Percentiles rank a stretch among this genome's conserved stretches.
Conservation (phyloP, 2,888 invertebrate genomes). For the Cosmia pyralina region DNA sequence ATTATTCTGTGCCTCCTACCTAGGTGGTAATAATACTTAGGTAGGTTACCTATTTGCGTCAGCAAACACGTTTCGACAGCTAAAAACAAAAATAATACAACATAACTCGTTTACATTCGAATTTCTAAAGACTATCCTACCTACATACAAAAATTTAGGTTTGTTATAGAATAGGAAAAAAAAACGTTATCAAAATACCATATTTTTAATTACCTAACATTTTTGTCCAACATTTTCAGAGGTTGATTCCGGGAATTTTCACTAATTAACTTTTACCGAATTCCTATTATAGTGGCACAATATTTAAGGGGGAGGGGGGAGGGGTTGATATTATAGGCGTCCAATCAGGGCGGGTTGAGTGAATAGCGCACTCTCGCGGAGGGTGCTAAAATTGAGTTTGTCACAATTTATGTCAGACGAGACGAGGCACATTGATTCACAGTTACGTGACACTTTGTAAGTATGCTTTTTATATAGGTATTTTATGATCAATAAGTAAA, state of each 20-base stretch:
- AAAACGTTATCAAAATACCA: slow-evolving; percentile 29
- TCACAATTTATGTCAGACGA: slow-evolving; percentile 74
- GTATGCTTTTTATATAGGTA: slow-evolving; percentile 23
- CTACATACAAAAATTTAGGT: slow-evolving; percentile 14
- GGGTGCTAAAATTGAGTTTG: slow-evolving; percentile 77
- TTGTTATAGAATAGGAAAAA: slow-evolving; percentile 13
- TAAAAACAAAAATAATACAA: no score
- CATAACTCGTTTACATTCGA: background rate
- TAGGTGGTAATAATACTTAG: background rate
- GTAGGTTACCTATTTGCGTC: background rate
- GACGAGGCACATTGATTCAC: slow-evolving; percentile 71
- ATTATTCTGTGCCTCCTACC: no score
- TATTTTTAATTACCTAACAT: slow-evolving; percentile 55
- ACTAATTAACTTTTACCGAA: slow-evolving; percentile 56
- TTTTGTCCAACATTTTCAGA: slow-evolving; percentile 42
- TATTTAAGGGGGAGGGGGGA: slow-evolving; percentile 24
- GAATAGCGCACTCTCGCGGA: slow-evolving; percentile 42
- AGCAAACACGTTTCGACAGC: background rate
- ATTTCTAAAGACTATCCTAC: background rate
- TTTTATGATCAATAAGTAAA: background rate
- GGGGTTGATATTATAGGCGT: slow-evolving; percentile 40
- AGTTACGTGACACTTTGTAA: slow-evolving; percentile 28
- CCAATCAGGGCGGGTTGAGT: slow-evolving; percentile 40
- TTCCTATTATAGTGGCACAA: slow-evolving; percentile 48
- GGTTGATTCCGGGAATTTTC: slow-evolving; percentile 31